A percentile compares a stretch with the other conserved stretches of the same genome.
Conservation (phyloP, 2,113 vertebrate genomes). For the Clarias magur region DNA sequence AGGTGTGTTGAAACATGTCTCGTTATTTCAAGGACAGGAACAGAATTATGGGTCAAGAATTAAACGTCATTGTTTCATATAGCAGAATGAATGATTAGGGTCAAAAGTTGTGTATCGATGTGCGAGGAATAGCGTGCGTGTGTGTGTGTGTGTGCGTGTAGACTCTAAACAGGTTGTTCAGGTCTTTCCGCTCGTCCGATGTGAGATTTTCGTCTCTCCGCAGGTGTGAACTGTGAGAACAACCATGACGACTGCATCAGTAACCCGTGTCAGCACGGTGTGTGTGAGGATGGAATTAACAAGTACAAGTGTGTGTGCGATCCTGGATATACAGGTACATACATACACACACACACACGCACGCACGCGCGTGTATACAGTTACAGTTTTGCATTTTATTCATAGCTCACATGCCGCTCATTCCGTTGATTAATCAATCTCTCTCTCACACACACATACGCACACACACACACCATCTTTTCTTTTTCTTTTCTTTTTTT, state of each 20-base stretch:
- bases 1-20: neutral
- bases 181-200: slow-evolving; percentile 15
- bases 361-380: neutral
- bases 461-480: neutral
- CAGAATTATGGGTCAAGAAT: neutral
- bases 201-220: slow-evolving; percentile 24
- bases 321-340: slow-evolving; percentile 86
- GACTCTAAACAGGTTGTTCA: slow-evolving; percentile 9
- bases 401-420: neutral
- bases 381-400: slow-evolving; percentile 1
- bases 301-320: slow-evolving; percentile 86
- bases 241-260: slow-evolving; percentile 90
- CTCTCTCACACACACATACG: neutral
- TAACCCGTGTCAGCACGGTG: slow-evolving; percentile 84
- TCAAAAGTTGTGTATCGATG: neutral
- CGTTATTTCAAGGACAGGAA: neutral
- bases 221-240: slow-evolving; percentile 89
- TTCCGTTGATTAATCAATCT: slow-evolving; percentile 1
- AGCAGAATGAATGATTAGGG: neutral
- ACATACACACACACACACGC: slow-evolving; percentile 31
- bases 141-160: neutral
- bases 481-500: neutral
- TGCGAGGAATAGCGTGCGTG: neutral
- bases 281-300: slow-evolving; percentile 87
- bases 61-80: neutral